Evolutionary conservation across 2,797 vertebrate species (phyloP).

Genomic region (Phoebastria nigripes): DNA sequence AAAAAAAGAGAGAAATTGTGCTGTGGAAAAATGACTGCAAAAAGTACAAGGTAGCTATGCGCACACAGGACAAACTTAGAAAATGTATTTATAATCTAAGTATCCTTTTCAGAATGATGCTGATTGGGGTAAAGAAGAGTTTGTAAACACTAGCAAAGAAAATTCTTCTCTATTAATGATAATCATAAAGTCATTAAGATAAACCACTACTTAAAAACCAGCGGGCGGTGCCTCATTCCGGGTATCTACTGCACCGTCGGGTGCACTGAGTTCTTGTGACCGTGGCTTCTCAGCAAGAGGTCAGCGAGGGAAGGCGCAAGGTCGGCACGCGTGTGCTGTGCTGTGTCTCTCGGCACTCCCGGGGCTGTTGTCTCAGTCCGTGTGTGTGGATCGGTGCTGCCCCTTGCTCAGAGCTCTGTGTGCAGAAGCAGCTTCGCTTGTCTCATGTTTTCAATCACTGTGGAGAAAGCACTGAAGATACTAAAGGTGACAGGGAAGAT

Average conservation of each 20-base stretch:
- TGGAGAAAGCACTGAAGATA: neutral
- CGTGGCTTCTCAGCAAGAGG: neutral
- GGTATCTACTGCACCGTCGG: accelerated
- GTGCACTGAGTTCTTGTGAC: neutral
- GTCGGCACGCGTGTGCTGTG: accelerated
- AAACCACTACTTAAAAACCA: neutral
- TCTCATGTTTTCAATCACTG: neutral
- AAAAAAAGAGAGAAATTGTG: too few relatives aligned
- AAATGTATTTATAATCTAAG: neutral
- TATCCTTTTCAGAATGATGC: neutral
- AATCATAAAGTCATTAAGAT: neutral
- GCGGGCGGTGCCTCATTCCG: accelerated
- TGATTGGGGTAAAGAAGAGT: neutral
- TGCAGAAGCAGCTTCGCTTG: neutral
- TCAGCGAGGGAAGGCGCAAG: neutral
- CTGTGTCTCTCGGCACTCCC: accelerated
- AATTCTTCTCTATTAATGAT: neutral
- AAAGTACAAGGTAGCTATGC: neutral
- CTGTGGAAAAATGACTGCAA: neutral
- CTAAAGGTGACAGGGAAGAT: neutral
- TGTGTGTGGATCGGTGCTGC: accelerated
- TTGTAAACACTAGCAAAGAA: neutral
- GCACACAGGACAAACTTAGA: too few relatives aligned
- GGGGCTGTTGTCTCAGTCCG: accelerated
- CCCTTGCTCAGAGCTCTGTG: neutral